Evolutionary conservation across 2,113 vertebrate genomes (phyloP).

Genomic region (Petrocephalus microphthalmus): DNA sequence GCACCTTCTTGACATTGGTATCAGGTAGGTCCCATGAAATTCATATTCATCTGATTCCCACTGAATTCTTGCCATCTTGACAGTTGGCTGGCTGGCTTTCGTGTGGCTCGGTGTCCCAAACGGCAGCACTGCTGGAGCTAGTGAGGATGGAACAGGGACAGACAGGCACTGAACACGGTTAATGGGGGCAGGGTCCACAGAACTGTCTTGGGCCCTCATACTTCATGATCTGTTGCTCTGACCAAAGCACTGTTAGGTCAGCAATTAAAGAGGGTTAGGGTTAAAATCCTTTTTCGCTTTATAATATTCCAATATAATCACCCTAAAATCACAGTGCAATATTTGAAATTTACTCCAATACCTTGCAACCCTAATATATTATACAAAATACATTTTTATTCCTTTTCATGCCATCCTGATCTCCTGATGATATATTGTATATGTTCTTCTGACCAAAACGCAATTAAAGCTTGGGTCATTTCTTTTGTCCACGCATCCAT

Average conservation of each 20-base stretch:
- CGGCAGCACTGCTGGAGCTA: background rate
- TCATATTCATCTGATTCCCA: background rate
- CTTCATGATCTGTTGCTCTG: background rate
- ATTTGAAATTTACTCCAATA: too few species aligned
- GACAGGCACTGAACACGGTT: too few species aligned
- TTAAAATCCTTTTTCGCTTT: too few species aligned
- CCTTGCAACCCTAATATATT: background rate
- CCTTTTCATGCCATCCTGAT: background rate
- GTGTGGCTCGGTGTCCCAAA: background rate
- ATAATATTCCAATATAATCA: too few species aligned
- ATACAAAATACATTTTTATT: background rate
- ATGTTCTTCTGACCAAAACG: background rate
- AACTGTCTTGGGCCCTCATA: too few species aligned
- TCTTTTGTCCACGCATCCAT: background rate
- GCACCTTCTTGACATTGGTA: background rate
- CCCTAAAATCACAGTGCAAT: too few species aligned
- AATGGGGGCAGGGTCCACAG: too few species aligned
- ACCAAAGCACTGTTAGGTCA: background rate
- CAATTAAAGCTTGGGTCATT: background rate
- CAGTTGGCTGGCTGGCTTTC: background rate
- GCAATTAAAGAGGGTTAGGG: background rate
- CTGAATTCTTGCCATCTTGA: background rate
- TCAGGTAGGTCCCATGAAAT: background rate
- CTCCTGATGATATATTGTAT: too few species aligned
- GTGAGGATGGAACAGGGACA: too few species aligned